Evolutionary conservation across 2,888 invertebrate species (phyloP), one percentile per base, ranked within the genome.

Genomic region (Cephus runcator): DNA sequence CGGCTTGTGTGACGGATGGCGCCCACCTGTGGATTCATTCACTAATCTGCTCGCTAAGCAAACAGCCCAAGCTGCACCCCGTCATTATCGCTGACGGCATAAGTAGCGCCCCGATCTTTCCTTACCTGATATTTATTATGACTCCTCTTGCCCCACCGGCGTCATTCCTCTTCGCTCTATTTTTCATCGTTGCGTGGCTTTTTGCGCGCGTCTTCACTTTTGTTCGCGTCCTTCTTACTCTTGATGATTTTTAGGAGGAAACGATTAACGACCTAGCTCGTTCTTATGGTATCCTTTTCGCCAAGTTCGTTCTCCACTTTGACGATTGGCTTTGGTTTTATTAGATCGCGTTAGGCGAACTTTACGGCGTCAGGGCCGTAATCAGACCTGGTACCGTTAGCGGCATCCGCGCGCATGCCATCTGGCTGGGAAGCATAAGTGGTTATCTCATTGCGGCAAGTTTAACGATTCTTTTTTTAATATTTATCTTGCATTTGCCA

Each of bases 1-100:
- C 80, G 81, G 81, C 80, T 82, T 81, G 86, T 87, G 90, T 91
- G 91, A 91, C 90, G 91, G 90, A 91, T 91, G 90, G 91, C 88
- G 91, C 90, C 91, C 91, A 91, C 91, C 91, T 91, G 91, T 91
- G 90, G 91, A 91, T 91, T 91, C 91, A 91, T 91, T 91, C 91
- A 91, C 91, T 91, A 91, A 91, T 91, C 91, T 91, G 86, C 88
- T 89, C 88, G 89, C 91, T 91, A 91, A 91, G 91, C 91, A 91
- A 91, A 91, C 91, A 91, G 89, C 88, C 87, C 86, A 86, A 88
- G 87, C 88, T 56, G 88, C 89, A 91, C 87, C 91, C 91, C 88
- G 87, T 91, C 89, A 91, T 91, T 91, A 91, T 88, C 88, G 89
- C 89, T 91, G 91, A 91, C 91, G 90, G 89, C 89, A 89, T 91